phyloP scores from a whole-genome alignment of 1,140 invertebrate genomes.

The Solen grandis region DNA sequence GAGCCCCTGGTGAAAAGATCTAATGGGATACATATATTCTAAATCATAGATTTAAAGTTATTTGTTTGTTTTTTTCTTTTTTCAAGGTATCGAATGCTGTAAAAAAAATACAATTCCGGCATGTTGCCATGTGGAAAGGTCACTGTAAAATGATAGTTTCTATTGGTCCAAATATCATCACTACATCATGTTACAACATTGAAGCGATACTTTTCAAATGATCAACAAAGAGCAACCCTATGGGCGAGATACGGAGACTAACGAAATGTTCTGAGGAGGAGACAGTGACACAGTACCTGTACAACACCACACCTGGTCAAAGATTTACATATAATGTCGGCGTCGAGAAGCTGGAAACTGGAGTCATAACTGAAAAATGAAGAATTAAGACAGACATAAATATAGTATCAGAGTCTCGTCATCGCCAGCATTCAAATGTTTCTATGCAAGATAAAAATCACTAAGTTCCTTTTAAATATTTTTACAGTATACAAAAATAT shows the following conservation, averaged over 20 bases:
- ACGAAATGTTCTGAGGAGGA: neutral
- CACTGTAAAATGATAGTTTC: neutral
- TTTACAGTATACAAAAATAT: neutral
- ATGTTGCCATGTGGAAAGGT: neutral
- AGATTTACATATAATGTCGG: constrained; percentile 4
- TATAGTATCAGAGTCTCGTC: neutral
- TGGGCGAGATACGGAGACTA: neutral
- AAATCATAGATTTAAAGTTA: no score
- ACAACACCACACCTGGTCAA: constrained; percentile 8
- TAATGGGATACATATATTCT: no score
- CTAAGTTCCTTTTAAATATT: neutral
- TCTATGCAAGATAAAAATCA: neutral
- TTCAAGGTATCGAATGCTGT: no score
- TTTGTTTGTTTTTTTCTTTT: no score
- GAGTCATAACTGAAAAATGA: constrained; percentile 10
- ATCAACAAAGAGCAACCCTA: neutral
- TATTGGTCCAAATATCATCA: neutral
- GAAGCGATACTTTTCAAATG: neutral
- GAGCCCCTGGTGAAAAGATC: no score
- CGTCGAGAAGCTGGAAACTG: neutral
- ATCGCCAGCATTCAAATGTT: neutral
- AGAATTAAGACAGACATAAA: neutral
- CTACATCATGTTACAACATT: neutral
- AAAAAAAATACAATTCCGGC: no score
- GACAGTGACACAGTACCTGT: neutral